A percentile compares a stretch with the other conserved stretches of the same genome.
These are phyloP conservation scores for Ellobius talpinus DNA, from an alignment of 2,113 vertebrate species.

Conservation along the genomic window DNA sequence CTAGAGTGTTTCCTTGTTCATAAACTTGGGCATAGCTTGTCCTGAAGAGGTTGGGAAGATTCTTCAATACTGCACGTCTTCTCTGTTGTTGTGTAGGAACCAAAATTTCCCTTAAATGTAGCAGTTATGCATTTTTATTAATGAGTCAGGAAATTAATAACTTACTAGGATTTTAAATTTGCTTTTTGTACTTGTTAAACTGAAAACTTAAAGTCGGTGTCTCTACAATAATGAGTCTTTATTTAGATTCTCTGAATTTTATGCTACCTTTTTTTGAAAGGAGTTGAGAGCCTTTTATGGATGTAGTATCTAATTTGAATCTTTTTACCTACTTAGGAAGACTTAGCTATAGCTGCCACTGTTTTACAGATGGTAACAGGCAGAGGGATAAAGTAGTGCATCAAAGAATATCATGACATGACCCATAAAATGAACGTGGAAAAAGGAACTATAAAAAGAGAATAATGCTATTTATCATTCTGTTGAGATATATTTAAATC, in stretches of 20 bases:
- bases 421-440: neutral
- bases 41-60: neutral
- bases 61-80: rapidly evolving
- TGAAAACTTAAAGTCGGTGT: neutral
- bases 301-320: neutral
- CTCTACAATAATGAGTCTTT: neutral
- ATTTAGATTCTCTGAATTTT: slow-evolving; percentile 49
- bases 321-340: slow-evolving; percentile 9
- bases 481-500: slow-evolving; percentile 11
- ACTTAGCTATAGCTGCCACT: neutral
- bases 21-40: neutral
- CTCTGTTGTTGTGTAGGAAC: neutral
- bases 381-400: neutral
- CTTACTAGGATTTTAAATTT: neutral
- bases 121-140: neutral
- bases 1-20: neutral
- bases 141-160: slow-evolving; percentile 7
- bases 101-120: neutral
- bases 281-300: neutral
- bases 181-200: slow-evolving; percentile 7
- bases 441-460: neutral
- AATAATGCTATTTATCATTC: slow-evolving; percentile 31
- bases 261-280: neutral
- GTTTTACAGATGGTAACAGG: slow-evolving; percentile 38
- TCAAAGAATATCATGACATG: neutral